Base-by-base conservation (phyloP, 2,888 invertebrate species). In the Scelioninae gen. 1 region DNA sequence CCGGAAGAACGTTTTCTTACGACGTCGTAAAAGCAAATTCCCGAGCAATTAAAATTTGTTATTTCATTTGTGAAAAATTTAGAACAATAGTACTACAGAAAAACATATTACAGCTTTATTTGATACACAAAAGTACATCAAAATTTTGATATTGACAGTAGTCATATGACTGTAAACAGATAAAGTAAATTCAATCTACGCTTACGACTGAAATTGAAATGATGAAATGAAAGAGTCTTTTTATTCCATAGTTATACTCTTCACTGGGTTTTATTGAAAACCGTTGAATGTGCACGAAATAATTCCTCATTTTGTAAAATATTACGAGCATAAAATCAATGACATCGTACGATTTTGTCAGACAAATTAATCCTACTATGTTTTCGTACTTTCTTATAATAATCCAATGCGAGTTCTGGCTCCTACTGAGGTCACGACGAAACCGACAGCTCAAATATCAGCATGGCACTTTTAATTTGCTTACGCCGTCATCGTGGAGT, bases 381-480 rank as follows among this genome's bases (percentile, higher is more conserved):
- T 40, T 62, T 62, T 8, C 72, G 62, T 72, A 53, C 53, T 62
- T 62, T 43, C 16, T 62, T 72, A 43, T 31, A 53, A 62, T 72
- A 72, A 72, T 58, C 49, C 15, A 15, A 11, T 0, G 38, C 31
- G 53, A 15, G 9, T 51, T 51, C 29, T 15, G 40, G 47, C 6
- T 53, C 5, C 29, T 43, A 74, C 56, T 56, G 65, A 40, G 58
- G 65, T 56, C 56, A 65, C 49, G 65, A 56, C 49, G 65, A 40
- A 13, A 56, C 49, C 56, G 31, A 9, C 65, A 8, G 13, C 47
- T 55, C 32, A 63, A 55, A 74, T 63, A 74, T 63, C 53, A 45
- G 40, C 38, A 53, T 63, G 34, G 55, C 63, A 55, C 31, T 74
- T 74, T 74, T 74, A 55, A 74, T 55, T 62, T 72, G 51, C 40